Evolutionary conservation across 2,113 vertebrate genomes (phyloP), one percentile per base, ranked within the genome.

Genomic region (Tiliqua scincoides): DNA sequence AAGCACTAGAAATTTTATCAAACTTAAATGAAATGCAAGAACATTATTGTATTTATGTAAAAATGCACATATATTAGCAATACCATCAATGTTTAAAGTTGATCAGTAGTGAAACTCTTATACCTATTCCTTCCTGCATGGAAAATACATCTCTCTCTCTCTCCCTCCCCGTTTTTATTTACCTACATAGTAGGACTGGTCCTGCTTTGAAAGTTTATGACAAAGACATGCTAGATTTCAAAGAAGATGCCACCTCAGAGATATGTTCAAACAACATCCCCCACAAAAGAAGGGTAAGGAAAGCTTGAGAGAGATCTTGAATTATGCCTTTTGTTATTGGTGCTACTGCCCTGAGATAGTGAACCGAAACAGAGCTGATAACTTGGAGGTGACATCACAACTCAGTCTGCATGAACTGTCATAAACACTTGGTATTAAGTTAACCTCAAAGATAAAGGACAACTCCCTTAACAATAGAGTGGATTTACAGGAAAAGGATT

Each of bases 401-500:
- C 89, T 87, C 85, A 85, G 93, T 93, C 95, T 93, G 92, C 92
- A 91, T 87, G 90, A 96, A 96, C 94, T 95, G 90, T 96, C 95
- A 96, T 93, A 96, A 98, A 98, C 94, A 95, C 92, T 93, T 94
- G 95, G 95, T 93, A 93, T 88, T 91, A 94, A 92, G 89, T 94
- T 96, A 93, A 95, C 92, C 78, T 83, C 77, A 62, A 83, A 95
- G 96, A 96, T 92, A 97, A 96, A 77, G 85, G 77, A 89, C 87
- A 94, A 93, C 92, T 95, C 94, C 93, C 94, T 92, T 75, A 89
- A 85, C 83, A 94, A 88, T 84, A 93, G 88, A 73, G 95, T 91
- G 89, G 59, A 93, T 86, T 93, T 67, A 80, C 72, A 90, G 82
- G 77, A 85, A 63, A 35, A 35, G 40, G 80, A 2, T 87, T 85